Conservation (phyloP, 2,888 invertebrate species). For the Abscondita cerata region DNA sequence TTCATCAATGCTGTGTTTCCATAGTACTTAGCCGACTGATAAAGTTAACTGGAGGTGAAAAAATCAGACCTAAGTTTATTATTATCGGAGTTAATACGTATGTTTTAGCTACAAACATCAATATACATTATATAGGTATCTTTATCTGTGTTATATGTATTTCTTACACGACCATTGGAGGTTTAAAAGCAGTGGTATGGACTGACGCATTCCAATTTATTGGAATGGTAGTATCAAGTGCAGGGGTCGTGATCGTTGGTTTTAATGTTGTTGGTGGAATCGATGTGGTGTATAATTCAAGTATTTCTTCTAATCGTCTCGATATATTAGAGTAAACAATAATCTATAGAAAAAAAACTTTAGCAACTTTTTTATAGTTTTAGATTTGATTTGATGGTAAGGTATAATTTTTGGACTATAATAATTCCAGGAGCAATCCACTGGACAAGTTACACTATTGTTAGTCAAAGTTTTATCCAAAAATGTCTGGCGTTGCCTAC, state of each 20-base stretch:
- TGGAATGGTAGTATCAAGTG: background rate
- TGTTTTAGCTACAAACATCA: background rate
- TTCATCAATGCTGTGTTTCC: no score
- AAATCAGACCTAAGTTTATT: no score
- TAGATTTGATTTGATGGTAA: background rate
- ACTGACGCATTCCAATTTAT: constrained; percentile 67
- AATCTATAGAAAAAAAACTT: no score
- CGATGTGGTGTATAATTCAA: constrained; percentile 50
- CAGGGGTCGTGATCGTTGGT: constrained; percentile 42
- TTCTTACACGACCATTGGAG: constrained; percentile 77
- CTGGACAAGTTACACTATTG: background rate
- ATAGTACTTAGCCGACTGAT: no score
- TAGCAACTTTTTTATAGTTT: background rate
- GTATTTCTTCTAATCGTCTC: constrained; percentile 48
- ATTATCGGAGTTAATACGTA: no score
- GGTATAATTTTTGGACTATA: background rate
- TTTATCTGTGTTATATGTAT: constrained; percentile 75
- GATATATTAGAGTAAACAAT: constrained; percentile 25
- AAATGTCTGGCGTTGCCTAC: background rate
- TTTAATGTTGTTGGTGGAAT: constrained; percentile 52
- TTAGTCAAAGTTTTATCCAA: background rate
- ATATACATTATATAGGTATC: constrained; percentile 61
- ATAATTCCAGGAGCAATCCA: background rate
- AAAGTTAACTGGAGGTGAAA: no score
- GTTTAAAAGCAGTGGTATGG: constrained; percentile 71